Evolutionary conservation across 2,113 vertebrate species (phyloP).

Genomic region (Chloebia gouldiae): DNA sequence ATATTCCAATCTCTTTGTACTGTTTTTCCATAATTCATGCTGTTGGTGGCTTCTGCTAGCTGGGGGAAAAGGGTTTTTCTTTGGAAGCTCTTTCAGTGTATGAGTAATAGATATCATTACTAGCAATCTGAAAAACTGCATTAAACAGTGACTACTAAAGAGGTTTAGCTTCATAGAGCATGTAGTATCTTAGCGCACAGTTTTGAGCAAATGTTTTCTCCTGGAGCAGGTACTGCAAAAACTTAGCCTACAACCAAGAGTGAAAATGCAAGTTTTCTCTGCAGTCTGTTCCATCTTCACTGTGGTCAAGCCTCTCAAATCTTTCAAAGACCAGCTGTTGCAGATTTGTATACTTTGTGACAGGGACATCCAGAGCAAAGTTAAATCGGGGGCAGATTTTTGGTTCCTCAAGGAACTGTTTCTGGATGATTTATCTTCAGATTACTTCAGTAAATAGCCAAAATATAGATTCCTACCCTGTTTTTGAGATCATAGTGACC

Average conservation of each 20-base stretch:
- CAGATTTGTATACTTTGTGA: neutral
- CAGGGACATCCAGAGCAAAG: neutral
- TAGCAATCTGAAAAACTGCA: neutral
- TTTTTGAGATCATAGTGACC: conserved; percentile 57
- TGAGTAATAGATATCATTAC: neutral
- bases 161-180: neutral
- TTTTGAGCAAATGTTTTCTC: neutral
- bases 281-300: neutral
- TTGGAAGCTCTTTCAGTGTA: neutral
- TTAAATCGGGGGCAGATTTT: neutral
- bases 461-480: conserved; percentile 30
- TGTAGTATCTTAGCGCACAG: neutral
- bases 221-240: neutral
- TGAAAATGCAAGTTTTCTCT: neutral
- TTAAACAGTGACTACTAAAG: neutral
- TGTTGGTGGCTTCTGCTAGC: neutral
- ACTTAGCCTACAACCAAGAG: neutral
- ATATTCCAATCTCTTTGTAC: neutral
- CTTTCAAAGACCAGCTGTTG: neutral
- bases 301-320: neutral
- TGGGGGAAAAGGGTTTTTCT: neutral
- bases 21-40: neutral
- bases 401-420: conserved; percentile 3
- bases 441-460: conserved; percentile 8
- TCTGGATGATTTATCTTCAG: conserved; percentile 36